phyloP scores from a whole-genome alignment of 1,140 invertebrate species.

The Vanessa tameamea region DNA sequence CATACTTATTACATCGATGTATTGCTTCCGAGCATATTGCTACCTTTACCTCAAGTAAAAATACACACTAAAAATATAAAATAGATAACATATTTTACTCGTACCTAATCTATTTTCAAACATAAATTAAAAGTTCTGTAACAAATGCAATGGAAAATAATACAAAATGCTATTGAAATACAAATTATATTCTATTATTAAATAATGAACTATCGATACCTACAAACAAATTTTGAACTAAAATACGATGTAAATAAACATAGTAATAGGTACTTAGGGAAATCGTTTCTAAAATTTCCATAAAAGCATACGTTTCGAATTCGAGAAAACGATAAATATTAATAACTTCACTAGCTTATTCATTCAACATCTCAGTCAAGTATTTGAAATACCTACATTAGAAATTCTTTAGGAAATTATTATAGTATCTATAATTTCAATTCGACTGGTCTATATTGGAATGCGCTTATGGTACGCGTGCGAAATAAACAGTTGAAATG shows the following conservation, averaged over 20 bases:
- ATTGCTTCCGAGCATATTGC: neutral
- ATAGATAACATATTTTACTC: too few relatives aligned
- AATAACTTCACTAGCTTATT: constrained; percentile 31
- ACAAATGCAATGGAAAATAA: too few relatives aligned
- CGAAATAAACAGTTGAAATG: constrained; percentile 25
- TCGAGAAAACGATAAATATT: constrained; percentile 36
- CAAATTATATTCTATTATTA: too few relatives aligned
- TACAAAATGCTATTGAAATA: too few relatives aligned
- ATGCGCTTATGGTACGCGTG: constrained; percentile 27
- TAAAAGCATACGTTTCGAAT: constrained; percentile 26
- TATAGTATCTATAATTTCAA: constrained; percentile 14
- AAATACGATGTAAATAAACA: constrained; percentile 3
- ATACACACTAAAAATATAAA: too few relatives aligned
- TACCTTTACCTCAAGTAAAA: neutral
- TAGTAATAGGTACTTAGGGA: neutral
- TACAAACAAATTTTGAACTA: neutral
- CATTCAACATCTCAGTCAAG: constrained; percentile 27
- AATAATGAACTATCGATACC: too few relatives aligned
- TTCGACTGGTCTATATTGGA: constrained; percentile 1
- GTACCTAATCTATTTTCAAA: too few relatives aligned
- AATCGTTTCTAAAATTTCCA: constrained; percentile 4
- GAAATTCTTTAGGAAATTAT: constrained; percentile 26
- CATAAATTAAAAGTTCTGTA: too few relatives aligned
- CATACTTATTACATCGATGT: constrained; percentile 2
- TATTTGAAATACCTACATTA: constrained; percentile 30